Percentiles rank a stretch among this genome's conserved stretches.
Conservation (phyloP, 2,888 invertebrate species). For the Notodonta dromedarius region DNA sequence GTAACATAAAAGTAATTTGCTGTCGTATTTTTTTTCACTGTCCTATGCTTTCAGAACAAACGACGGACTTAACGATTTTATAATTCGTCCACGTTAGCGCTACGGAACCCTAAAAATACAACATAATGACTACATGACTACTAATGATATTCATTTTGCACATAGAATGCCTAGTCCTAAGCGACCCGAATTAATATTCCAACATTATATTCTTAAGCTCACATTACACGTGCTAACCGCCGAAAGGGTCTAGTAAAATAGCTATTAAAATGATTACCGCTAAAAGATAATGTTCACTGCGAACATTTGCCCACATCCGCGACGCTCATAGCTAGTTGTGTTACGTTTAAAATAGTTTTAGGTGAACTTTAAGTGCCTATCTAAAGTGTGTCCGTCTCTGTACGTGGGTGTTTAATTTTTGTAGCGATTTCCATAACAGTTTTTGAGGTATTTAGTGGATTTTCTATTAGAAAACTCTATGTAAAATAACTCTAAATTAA, state of each 20-base stretch:
- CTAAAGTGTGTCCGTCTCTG: conserved; percentile 15
- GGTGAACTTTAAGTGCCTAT: conserved; percentile 25
- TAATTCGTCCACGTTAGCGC: no score
- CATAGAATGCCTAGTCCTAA: background rate
- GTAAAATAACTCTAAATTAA: no score
- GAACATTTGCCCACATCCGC: conserved; percentile 37
- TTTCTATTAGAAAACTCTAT: no score
- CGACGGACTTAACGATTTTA: no score
- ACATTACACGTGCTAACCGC: conserved; percentile 11
- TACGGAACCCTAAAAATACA: no score
- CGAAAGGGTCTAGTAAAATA: conserved; percentile 33
- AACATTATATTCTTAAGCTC: background rate
- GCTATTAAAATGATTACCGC: conserved; percentile 50
- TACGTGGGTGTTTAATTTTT: conserved; percentile 1
- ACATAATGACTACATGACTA: no score
- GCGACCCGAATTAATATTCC: background rate
- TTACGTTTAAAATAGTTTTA: conserved; percentile 28
- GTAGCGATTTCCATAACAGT: background rate
- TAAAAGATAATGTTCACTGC: conserved; percentile 55
- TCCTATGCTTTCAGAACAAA: no score
- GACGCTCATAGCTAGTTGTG: conserved; percentile 18
- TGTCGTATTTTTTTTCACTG: no score
- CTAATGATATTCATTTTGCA: no score
- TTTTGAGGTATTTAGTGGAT: background rate
- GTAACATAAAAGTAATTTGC: no score